These are phyloP conservation scores for Serripes groenlandicus DNA, from an alignment of 2,888 invertebrate species.

Conservation along the genomic window DNA sequence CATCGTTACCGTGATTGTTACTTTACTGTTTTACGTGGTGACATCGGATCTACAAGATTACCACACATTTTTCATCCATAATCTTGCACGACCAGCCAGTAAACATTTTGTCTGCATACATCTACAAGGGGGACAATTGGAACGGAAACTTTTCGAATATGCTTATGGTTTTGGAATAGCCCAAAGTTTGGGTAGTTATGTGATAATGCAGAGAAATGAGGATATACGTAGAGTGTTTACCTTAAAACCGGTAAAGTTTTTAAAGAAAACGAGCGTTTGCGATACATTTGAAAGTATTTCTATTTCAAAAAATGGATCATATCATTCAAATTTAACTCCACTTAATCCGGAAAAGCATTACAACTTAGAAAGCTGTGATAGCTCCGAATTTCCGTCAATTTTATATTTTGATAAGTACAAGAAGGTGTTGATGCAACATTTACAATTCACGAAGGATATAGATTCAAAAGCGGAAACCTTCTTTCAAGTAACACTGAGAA, in stretches of 20 bases:
- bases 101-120: slow-evolving; percentile 21
- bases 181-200: background rate
- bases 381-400: slow-evolving; percentile 6
- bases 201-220: slow-evolving; percentile 4
- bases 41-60: slow-evolving; percentile 18
- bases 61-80: slow-evolving; percentile 2
- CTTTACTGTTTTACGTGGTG: slow-evolving; percentile 1
- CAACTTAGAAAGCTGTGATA: slow-evolving; percentile 4
- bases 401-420: slow-evolving; percentile 18
- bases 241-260: slow-evolving; percentile 21
- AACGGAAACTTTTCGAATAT: slow-evolving; percentile 1
- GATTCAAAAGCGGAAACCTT: background rate
- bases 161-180: slow-evolving; percentile 22
- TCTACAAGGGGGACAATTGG: background rate
- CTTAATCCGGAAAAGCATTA: slow-evolving; percentile 10
- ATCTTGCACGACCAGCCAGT: slow-evolving; percentile 6
- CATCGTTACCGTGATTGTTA: background rate
- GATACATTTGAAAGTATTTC: background rate
- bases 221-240: background rate
- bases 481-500: background rate
- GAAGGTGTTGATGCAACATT: background rate
- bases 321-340: background rate
- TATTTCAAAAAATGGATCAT: background rate
- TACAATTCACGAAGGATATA: slow-evolving; percentile 7
- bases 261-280: slow-evolving; percentile 15